Base-by-base conservation (phyloP, 1,140 invertebrate genomes). In the Drosophila setifemur region DNA sequence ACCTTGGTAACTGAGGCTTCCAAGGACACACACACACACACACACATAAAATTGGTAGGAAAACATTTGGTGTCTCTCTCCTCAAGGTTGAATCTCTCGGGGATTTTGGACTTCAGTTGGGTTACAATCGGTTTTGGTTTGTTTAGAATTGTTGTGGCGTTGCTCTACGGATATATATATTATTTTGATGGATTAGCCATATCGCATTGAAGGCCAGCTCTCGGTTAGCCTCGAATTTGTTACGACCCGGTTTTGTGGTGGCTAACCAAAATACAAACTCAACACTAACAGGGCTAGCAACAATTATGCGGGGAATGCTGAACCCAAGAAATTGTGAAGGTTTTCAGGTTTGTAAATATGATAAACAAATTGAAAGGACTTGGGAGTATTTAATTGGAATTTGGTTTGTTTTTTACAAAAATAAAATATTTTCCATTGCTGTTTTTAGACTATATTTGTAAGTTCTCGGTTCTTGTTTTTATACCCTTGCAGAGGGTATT, bases 151-250 rank as follows among this genome's bases (percentile, higher is more conserved):
- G 67, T 71, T 81, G 76, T 81, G 76, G 76, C 76, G 75, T 57
- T 81, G 76, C 52, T 71, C 81, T 81, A 61, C 57, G 57, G 44
- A 68, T 40, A 57, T 33, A 69, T 69, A 55, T 49, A 37, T 54
- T 53, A 57, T 57, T 86, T 85, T 83, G 79, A 85, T 85, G 75
- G 81, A 85, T 85, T 79, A 47, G 47, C 55, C 67, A 70, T 70
- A 49, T 60, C 67, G 25, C 31, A 71, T 70, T 40, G 67, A 70
- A 70, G 67, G 67, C 71, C 67, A 43, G 23, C 37, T 6, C 26
- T 64, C 14, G 60, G 60, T 64, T 64, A 64, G 57, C 66, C 66
- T 69, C 64, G 64, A 69, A 69, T 69, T 69, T 69, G 66, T 69
- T 58, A 83, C 78, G 78, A 73, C 58, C 75, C 48, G 79, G 78